Evolutionary conservation across 2,888 invertebrate genomes (phyloP), one percentile per base, ranked within the genome.

Genomic region (Cistogaster globosa): DNA sequence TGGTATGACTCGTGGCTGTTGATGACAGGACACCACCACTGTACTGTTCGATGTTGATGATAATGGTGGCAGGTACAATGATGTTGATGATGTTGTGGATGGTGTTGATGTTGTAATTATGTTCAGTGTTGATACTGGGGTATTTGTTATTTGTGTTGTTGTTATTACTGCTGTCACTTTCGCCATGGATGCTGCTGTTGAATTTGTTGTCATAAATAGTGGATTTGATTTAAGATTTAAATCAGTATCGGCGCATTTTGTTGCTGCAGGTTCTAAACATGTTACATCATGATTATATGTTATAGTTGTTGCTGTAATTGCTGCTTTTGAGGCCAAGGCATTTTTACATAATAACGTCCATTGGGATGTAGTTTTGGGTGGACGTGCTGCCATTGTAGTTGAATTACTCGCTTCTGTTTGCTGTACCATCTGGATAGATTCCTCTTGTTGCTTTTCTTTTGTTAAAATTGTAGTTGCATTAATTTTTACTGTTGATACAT

Each of bases 301-400:
- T 53, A 20, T 36, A 2, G 63, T 32, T 57, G 63, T 63, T 53
- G 12, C 20, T 22, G 32, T 14, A 14, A 26, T 20, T 65, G 20
- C 42, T 32, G 22, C 11, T 32, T 36, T 48, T 53, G 85, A 69
- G 62, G 81, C 78, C 60, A 69, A 42, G 38, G 80, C 89, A 42
- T 90, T 89, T 86, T 88, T 90, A 74, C 90, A 90, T 51, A 91
- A 84, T 14, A 91, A 83, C 20, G 88, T 89, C 90, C 90, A 91
- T 58, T 90, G 88, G 0, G 90, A 77, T 45, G 83, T 86, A 22
- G 74, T 53, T 45, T 78, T 85, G 16, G 74, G 36, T 11, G 32
- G 42, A 42, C 55, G 78, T 55, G 32, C 16, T 0, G 32, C 16
- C 0, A 36, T n/a, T 45, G 38, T 20, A 48, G 60, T 62, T 58